A percentile compares a stretch with the other conserved stretches of the same genome.
Conservation (phyloP, 2,888 invertebrate species). For the Liposcelis brunnea region DNA sequence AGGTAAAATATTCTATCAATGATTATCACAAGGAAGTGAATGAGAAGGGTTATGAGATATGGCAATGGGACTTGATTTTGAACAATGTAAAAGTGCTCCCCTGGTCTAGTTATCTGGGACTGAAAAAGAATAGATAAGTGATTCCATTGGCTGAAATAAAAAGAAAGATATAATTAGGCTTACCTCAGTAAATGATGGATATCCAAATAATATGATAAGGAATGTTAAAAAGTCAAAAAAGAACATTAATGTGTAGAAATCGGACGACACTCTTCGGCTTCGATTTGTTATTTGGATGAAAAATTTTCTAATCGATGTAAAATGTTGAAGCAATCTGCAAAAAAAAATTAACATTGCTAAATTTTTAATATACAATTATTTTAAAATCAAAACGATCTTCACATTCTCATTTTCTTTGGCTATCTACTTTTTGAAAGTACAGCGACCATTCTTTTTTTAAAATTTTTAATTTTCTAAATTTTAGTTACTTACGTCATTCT, state of each 20-base stretch:
- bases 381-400: too few relatives aligned
- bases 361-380: not conserved
- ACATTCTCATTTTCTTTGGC: constrained; percentile 1
- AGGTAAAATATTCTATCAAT: constrained; percentile 5
- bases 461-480: too few relatives aligned
- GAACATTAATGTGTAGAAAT: constrained; percentile 8
- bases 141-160: too few relatives aligned
- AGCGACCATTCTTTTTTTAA: too few relatives aligned
- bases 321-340: not conserved
- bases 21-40: constrained; percentile 1
- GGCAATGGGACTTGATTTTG: not conserved
- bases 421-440: not conserved
- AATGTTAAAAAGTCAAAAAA: constrained; percentile 10
- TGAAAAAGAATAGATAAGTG: not conserved
- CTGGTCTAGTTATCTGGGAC: not conserved
- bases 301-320: constrained; percentile 2
- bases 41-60: constrained; percentile 3
- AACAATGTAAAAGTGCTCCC: not conserved
- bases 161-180: not conserved
- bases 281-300: not conserved
- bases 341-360: not conserved
- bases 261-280: not conserved
- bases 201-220: constrained; percentile 7
- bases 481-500: too few relatives aligned
- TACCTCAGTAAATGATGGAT: constrained; percentile 6